These are phyloP conservation scores for Decapterus maruadsi DNA, from an alignment of 2,797 vertebrate genomes.

Conservation along the genomic window DNA sequence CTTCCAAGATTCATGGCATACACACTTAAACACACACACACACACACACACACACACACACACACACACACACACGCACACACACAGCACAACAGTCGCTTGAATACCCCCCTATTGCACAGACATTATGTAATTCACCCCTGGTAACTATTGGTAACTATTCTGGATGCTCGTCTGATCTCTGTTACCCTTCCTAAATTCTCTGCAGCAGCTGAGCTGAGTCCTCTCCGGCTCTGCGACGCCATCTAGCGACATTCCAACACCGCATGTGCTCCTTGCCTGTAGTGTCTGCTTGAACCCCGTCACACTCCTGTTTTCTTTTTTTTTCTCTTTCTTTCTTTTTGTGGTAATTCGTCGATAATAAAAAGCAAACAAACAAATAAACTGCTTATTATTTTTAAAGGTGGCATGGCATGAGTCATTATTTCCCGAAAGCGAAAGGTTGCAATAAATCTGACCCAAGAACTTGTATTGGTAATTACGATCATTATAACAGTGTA, in stretches of 20 bases:
- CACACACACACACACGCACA: constrained; percentile 26
- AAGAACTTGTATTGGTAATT: neutral
- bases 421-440: neutral
- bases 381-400: neutral
- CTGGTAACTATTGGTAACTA: constrained; percentile 53
- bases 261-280: neutral
- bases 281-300: neutral
- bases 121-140: constrained; percentile 87
- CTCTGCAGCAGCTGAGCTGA: constrained; percentile 45
- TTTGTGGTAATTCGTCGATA: neutral
- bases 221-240: constrained; percentile 88
- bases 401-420: neutral
- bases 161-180: constrained; percentile 73
- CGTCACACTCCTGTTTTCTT: neutral
- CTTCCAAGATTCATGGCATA: neutral
- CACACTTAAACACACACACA: constrained; percentile 21
- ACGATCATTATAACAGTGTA: neutral
- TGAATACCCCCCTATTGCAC: constrained; percentile 64
- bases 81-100: constrained; percentile 37
- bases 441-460: neutral
- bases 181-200: constrained; percentile 68
- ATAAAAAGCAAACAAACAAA: constrained; percentile 4
- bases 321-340: neutral
- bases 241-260: constrained; percentile 92
- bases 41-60: constrained; percentile 23